phyloP scores from a whole-genome alignment of 2,797 vertebrate species.

The Lateolabrax maculatus region DNA sequence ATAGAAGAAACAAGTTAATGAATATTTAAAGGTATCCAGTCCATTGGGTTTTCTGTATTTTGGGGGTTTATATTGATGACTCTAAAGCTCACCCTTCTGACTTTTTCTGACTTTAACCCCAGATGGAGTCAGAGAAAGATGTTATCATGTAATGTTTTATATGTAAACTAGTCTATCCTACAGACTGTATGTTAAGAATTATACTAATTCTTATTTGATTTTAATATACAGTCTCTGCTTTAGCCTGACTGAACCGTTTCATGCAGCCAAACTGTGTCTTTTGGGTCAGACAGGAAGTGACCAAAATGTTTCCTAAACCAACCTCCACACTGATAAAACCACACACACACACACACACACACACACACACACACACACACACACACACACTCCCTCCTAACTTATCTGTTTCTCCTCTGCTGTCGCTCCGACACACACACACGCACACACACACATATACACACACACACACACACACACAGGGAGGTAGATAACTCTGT shows the following conservation, averaged over 20 bases:
- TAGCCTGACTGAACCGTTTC: slow-evolving; percentile 29
- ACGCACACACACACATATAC: slow-evolving; percentile 43
- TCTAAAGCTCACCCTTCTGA: neutral
- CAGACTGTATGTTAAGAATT: no score
- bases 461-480: slow-evolving; percentile 44
- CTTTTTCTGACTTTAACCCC: neutral
- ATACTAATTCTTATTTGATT: no score
- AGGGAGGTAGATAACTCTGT: slow-evolving; percentile 74
- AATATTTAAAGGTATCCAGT: neutral
- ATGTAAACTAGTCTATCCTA: slow-evolving; percentile 4
- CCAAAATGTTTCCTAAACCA: slow-evolving; percentile 64
- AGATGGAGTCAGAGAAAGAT: neutral
- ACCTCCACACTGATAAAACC: slow-evolving; percentile 51
- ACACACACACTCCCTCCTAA: slow-evolving; percentile 13
- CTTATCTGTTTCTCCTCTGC: slow-evolving; percentile 74
- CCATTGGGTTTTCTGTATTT: neutral
- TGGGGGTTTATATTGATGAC: neutral
- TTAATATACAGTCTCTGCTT: no score
- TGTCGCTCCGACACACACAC: slow-evolving; percentile 59
- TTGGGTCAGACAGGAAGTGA: slow-evolving; percentile 73
- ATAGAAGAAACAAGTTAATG: neutral
- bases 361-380: slow-evolving; percentile 41
- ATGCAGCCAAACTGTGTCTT: slow-evolving; percentile 35
- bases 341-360: slow-evolving; percentile 27
- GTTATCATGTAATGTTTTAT: neutral